Percentiles rank a stretch among this genome's conserved stretches.
Evolutionary conservation across 2,113 vertebrate species (phyloP).

Genomic region (Tragulus kanchil): DNA sequence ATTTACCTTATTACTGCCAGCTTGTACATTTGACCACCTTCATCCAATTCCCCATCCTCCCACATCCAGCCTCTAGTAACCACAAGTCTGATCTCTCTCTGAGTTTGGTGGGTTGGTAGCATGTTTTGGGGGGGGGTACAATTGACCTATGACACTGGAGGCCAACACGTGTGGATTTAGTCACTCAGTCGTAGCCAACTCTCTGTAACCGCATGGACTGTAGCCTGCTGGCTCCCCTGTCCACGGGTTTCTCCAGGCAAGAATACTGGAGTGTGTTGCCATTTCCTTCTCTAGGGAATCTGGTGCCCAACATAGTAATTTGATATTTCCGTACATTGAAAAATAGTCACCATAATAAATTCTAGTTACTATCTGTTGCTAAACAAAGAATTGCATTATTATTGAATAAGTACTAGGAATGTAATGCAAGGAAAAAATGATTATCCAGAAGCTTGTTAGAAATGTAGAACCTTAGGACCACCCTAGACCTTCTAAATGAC

Average conservation of each 20-base stretch:
- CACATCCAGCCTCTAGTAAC: background rate
- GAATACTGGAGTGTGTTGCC: too few species aligned
- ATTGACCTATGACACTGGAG: background rate
- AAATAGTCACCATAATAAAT: background rate
- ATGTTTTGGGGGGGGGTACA: background rate
- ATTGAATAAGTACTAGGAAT: background rate
- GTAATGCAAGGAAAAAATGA: background rate
- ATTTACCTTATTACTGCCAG: background rate
- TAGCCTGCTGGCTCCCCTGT: too few species aligned
- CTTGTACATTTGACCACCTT: background rate
- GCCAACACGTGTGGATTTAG: background rate
- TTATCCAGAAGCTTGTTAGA: background rate
- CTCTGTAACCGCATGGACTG: too few species aligned
- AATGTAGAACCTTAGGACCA: background rate
- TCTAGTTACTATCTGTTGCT: background rate
- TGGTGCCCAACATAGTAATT: background rate
- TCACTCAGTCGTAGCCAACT: too few species aligned
- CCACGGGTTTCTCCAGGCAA: too few species aligned
- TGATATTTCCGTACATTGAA: background rate
- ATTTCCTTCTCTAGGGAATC: too few species aligned
- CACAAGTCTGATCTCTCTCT: background rate
- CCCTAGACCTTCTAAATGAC: background rate
- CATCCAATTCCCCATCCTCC: background rate
- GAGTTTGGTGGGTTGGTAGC: background rate
- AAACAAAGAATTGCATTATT: background rate